Conservation (phyloP, 2,797 vertebrate species). For the Tapirus indicus region DNA sequence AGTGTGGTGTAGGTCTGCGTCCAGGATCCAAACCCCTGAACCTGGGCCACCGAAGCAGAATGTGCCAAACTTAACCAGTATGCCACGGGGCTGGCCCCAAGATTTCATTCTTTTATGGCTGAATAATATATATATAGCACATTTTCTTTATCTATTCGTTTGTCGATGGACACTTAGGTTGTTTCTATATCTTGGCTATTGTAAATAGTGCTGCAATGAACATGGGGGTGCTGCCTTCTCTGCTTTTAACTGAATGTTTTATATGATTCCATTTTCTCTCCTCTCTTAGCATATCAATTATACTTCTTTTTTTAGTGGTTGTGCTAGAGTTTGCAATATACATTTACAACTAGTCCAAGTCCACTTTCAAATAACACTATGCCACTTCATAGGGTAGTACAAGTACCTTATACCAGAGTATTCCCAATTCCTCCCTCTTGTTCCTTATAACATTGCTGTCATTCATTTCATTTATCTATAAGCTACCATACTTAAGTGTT, state of each 20-base stretch:
- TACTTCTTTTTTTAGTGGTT: background rate
- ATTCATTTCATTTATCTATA: slow-evolving; percentile 15
- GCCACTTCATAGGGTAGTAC: background rate
- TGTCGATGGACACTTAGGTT: too few relatives aligned
- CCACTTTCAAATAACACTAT: background rate
- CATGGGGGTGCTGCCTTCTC: background rate
- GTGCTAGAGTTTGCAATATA: background rate
- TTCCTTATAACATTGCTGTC: background rate
- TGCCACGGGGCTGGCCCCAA: too few relatives aligned
- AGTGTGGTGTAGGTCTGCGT: too few relatives aligned
- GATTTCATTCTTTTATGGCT: background rate
- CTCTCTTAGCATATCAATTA: background rate
- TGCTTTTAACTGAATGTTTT: slow-evolving; percentile 31
- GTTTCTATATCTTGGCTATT: too few relatives aligned
- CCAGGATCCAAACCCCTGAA: too few relatives aligned
- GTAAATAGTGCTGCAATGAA: too few relatives aligned
- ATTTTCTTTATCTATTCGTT: too few relatives aligned
- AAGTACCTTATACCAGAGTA: background rate
- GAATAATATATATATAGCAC: background rate
- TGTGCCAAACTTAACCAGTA: too few relatives aligned
- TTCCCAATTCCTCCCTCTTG: background rate
- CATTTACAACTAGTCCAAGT: background rate
- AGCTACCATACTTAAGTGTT: background rate
- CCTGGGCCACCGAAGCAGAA: too few relatives aligned
- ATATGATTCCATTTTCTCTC: slow-evolving; percentile 27